Percentiles rank a stretch among this genome's conserved stretches.
phyloP scores from a whole-genome alignment of 2,888 invertebrate genomes.

The Bombylius major region DNA sequence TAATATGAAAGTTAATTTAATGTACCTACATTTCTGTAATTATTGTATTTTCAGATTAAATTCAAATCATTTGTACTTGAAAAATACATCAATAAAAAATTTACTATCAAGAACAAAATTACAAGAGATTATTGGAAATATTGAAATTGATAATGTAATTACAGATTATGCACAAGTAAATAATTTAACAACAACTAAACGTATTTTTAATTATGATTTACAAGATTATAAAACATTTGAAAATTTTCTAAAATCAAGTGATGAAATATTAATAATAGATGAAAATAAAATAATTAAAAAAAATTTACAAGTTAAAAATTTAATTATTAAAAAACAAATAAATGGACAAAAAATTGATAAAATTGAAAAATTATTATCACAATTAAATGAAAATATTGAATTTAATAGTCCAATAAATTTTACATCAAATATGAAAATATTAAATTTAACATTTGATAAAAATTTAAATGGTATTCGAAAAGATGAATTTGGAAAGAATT shows the following conservation, averaged over 20 bases:
- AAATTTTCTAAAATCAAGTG: neutral
- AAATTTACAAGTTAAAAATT: slow-evolving; percentile 29
- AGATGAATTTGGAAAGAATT: slow-evolving; percentile 32
- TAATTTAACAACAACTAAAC: neutral
- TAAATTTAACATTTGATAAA: slow-evolving; percentile 33
- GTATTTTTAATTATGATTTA: neutral
- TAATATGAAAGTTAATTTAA: too few species aligned
- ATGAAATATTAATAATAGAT: neutral
- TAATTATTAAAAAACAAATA: slow-evolving; percentile 26
- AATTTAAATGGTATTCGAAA: slow-evolving; percentile 35
- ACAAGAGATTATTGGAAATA: slow-evolving; percentile 2
- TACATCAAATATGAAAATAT: slow-evolving; percentile 25
- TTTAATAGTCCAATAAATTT: slow-evolving; percentile 28
- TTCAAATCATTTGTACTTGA: neutral
- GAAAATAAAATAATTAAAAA: slow-evolving; percentile 21
- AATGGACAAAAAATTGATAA: slow-evolving; percentile 21
- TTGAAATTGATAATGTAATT: neutral
- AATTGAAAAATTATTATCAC: slow-evolving; percentile 23
- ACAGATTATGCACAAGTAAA: neutral
- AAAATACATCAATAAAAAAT: slow-evolving; percentile 1
- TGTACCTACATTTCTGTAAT: too few species aligned
- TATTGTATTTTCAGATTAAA: neutral
- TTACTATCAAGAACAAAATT: slow-evolving; percentile 6
- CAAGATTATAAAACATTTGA: neutral
- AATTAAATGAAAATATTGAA: slow-evolving; percentile 27